Percentiles rank a stretch among this genome's conserved stretches.
Evolutionary conservation across 2,113 vertebrate species (phyloP).

Genomic region (Herpetotheres cachinnans): DNA sequence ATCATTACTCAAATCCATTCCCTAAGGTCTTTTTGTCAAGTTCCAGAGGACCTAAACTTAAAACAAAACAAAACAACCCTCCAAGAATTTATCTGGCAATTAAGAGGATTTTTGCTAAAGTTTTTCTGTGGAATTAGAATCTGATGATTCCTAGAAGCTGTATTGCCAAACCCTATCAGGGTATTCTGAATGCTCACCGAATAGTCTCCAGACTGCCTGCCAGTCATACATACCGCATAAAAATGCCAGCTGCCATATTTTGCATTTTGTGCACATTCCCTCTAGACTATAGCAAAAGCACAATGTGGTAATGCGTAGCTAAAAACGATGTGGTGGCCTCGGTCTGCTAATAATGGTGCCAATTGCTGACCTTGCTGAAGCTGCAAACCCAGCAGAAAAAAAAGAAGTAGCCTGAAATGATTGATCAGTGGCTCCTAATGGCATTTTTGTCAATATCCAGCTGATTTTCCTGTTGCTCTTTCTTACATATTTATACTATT

Average conservation of each 20-base stretch:
- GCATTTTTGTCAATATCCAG: slow-evolving; percentile 67
- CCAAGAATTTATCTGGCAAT: slow-evolving; percentile 17
- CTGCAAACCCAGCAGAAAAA: background rate
- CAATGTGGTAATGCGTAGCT: background rate
- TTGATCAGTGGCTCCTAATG: slow-evolving; percentile 62
- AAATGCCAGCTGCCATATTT: background rate
- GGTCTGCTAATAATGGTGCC: background rate
- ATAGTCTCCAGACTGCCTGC: background rate
- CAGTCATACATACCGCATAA: background rate
- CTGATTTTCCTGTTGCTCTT: slow-evolving; percentile 67
- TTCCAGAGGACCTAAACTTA: slow-evolving; percentile 26
- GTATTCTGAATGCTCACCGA: background rate
- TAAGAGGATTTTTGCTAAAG: background rate
- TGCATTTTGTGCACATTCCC: background rate
- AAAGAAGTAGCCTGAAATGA: background rate
- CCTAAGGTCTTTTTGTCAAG: slow-evolving; percentile 50
- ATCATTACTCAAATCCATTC: slow-evolving; percentile 54
- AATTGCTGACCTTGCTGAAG: slow-evolving; percentile 2
- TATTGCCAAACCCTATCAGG: background rate
- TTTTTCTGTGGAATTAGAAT: background rate
- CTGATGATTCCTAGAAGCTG: background rate
- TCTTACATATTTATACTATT: slow-evolving; percentile 76
- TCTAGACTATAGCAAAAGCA: background rate
- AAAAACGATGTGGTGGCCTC: background rate
- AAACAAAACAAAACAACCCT: background rate